Base-by-base conservation (phyloP, 2,113 vertebrate species). In the Cnemophilus loriae region DNA sequence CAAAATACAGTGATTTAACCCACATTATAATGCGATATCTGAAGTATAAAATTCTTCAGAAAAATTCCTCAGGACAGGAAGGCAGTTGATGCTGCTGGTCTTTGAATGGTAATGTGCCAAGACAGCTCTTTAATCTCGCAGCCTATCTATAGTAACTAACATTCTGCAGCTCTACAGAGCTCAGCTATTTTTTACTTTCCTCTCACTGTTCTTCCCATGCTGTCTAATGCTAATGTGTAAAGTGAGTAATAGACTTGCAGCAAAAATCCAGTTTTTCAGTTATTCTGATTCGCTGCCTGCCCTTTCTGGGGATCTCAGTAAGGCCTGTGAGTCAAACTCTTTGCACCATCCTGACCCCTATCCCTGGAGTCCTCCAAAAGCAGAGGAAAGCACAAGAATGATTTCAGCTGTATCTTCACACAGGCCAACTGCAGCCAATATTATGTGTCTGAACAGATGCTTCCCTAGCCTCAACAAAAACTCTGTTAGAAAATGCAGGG, bases 101-200 rank as follows among this genome's bases (percentile, higher is more conserved):
- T 94, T 56, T 89, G 81, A 97, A 86, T 81, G 1, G 0, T 53
- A 95, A 89, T 60, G 77, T n/a, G 56, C 46, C 68, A 96, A 93
- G 95, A 89, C 74, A 96, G 80, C 53, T 96, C 94, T 96, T 97
- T 94, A 68, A 95, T 96, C 92, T 93, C 78, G 7, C 57, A 94
- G 35, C 28, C 83, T 92, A 81, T 91, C 83, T 92, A 79, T 77
- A 92, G 83, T 14, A 96, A 95, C 74, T 14, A 96, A 95, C 74
- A 37, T 77, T 84, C 69, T 80, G 68, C 94, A 82, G 20, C 30
- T 83, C 64, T 37, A 47, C 37, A 89, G 50, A 95, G 61, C 44
- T 50, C 22, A 87, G 87, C 63, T 78, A 76, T 88, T 96, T 97
- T 89, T 93, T 90, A 59, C 64, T 77, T 95, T 50, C 57, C 30